Evolutionary conservation across 2,888 invertebrate species (phyloP).

Genomic region (Agrochola macilenta): DNA sequence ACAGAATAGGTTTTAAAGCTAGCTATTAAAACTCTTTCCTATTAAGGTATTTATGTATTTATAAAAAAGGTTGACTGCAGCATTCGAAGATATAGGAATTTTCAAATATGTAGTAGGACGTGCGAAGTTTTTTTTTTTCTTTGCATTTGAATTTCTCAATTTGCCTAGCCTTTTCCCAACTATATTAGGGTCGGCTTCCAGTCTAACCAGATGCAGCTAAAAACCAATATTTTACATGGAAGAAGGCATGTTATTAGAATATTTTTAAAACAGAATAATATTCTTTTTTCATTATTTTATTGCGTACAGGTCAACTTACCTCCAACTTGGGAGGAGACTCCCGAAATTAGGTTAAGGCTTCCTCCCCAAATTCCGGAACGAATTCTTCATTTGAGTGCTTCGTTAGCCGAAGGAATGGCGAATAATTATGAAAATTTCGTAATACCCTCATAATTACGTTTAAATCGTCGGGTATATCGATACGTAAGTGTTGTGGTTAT

Average conservation of each 20-base stretch:
- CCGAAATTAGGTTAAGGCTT: conserved; percentile 66
- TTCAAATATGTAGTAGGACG: background rate
- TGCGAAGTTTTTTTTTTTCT: background rate
- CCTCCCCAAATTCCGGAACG: conserved; percentile 61
- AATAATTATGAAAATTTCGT: conserved; percentile 68
- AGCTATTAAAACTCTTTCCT: conserved; percentile 4
- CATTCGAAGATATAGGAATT: background rate
- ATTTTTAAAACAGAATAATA: no score
- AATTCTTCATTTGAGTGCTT: conserved; percentile 69
- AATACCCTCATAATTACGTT: conserved; percentile 64
- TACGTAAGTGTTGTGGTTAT: conserved; percentile 17
- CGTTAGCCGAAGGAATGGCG: conserved; percentile 61
- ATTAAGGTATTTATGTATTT: background rate
- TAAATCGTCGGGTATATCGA: conserved; percentile 46
- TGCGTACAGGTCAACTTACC: conserved; percentile 44
- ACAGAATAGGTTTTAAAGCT: background rate
- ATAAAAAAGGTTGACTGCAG: background rate
- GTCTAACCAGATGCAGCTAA: no score
- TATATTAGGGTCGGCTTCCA: no score
- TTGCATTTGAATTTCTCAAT: background rate
- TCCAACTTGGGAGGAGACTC: conserved; percentile 1
- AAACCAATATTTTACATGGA: no score
- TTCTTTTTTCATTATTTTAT: conserved; percentile 28
- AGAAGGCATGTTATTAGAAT: background rate
- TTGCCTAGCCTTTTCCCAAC: no score